Percentiles rank a stretch among this genome's conserved stretches.
These are phyloP conservation scores for Amphiura filiformis DNA, from an alignment of 35 echinoderm and acorn worm genomes.

Conservation along the genomic window DNA sequence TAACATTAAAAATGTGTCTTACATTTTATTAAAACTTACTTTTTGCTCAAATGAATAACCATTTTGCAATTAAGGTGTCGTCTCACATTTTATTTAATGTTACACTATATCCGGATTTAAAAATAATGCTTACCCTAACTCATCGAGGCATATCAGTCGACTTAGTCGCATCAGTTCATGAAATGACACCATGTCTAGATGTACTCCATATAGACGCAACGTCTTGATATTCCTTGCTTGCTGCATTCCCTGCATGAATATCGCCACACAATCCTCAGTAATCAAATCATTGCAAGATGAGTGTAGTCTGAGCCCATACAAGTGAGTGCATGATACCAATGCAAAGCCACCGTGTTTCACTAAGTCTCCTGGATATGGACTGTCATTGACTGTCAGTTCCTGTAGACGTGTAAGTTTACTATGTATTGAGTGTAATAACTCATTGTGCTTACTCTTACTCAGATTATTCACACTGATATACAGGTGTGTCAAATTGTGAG, in stretches of 20 bases:
- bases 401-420: neutral
- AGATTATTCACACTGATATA: neutral
- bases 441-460: neutral
- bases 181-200: neutral
- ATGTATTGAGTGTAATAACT: neutral
- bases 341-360: neutral
- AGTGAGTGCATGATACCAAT: neutral
- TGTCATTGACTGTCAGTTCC: neutral
- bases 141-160: neutral
- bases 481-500: neutral
- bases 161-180: neutral
- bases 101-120: too few relatives aligned
- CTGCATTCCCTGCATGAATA: neutral
- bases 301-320: neutral
- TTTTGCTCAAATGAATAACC: too few relatives aligned
- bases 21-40: too few relatives aligned
- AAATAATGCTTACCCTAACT: neutral
- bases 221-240: neutral
- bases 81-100: too few relatives aligned
- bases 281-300: neutral
- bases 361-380: neutral
- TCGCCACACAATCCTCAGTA: neutral
- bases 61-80: too few relatives aligned
- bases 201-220: neutral
- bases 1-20: too few relatives aligned